These are phyloP conservation scores for Pluvialis apricaria DNA, from an alignment of 2,113 vertebrate genomes.

Conservation along the genomic window DNA sequence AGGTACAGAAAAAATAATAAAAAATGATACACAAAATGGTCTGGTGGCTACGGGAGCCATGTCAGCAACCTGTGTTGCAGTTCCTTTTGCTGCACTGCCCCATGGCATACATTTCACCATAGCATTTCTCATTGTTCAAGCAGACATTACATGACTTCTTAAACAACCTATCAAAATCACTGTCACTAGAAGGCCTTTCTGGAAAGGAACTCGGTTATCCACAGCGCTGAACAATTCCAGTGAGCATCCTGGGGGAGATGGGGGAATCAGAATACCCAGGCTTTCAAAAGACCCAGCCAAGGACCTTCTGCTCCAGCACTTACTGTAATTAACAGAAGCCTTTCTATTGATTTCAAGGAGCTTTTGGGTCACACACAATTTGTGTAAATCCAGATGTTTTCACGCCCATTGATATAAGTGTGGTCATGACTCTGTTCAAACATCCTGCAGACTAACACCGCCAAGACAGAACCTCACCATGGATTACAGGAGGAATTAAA, in stretches of 20 bases:
- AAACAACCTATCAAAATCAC: background rate
- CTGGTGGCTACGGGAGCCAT: background rate
- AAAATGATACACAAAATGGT: background rate
- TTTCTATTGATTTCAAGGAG: background rate
- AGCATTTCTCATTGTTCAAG: background rate
- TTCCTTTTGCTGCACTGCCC: background rate
- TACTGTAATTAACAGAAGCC: background rate
- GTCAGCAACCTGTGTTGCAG: background rate
- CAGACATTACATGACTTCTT: background rate
- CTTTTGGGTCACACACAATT: background rate
- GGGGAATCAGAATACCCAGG: background rate
- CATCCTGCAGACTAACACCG: background rate
- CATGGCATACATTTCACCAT: background rate
- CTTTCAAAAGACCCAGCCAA: background rate
- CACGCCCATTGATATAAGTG: background rate
- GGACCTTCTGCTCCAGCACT: background rate
- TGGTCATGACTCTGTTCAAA: background rate
- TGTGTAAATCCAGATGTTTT: background rate
- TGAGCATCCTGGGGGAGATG: background rate
- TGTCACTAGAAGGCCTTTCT: background rate
- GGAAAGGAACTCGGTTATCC: background rate
- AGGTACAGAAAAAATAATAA: background rate
- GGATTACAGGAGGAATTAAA: background rate
- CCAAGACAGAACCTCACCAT: background rate
- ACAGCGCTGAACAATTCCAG: background rate